Evolutionary conservation across 2,797 vertebrate genomes (phyloP), one percentile per base, ranked within the genome.

Genomic region (Salarias fasciatus): DNA sequence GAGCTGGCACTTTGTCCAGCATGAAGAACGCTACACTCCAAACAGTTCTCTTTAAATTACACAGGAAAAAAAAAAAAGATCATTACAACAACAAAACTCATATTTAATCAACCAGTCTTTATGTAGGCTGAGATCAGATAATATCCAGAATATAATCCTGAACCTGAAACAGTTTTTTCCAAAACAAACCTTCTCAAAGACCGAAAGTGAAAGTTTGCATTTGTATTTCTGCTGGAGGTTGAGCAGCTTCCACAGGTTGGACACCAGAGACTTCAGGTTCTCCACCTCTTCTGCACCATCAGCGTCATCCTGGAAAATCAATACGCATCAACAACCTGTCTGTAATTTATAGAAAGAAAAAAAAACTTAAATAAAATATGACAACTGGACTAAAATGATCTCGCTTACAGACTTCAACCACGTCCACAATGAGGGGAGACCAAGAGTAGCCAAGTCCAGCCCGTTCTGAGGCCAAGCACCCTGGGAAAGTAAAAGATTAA

Each of bases 381-480:
- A 6, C 33, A 35, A 35, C n/a, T n/a, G n/a, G n/a, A 33, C 31
- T 33, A 4, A 8, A 33, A 24, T 24, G 18, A 13, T 9, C 12
- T 2, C 55, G 80, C 91, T 91, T 91, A 99, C 96, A 92, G 90
- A 87, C 77, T 91, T 91, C 77, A 91, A 91, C 92, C 92, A 95
- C 11, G 86, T 89, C 92, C 92, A 95, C 42, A 93, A 88, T 31
- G 94, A 83, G 0, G 91, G 88, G 55, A 96, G 64, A 55, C 92
- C 94, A 44, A 97, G 75, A 63, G 96, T 91, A 44, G 96, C 95
- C 84, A 99, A 72, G 38, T 94, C 88, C 74, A 98, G 92, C 50
- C 96, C 98, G 31, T 99, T 99, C 75, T 96, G 94, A 50, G 97
- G 98, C 98, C 98, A 99, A 59, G 92, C 89, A 73, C 82, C 85